Base-by-base conservation (phyloP, 1,140 invertebrate species). In the Bombus consobrinus region DNA sequence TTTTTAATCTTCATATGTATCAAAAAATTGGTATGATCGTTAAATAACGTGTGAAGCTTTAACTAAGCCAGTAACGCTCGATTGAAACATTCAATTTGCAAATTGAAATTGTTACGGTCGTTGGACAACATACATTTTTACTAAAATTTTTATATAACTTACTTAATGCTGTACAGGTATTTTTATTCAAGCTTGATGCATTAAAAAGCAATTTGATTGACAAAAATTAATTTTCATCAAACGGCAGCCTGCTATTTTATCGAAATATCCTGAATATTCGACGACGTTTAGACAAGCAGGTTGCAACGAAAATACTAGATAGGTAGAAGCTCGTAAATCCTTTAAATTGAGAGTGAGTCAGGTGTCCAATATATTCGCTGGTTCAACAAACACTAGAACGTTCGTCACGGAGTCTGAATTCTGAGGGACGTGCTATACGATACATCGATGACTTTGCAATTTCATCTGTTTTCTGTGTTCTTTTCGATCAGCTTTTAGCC, bases 321-420 rank as follows among this genome's bases (percentile, higher is more conserved):
- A 64, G 2, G 13, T 18, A 6, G 78, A 81, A 43, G 59, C 81
- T 82, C 79, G 79, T 90, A 85, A 88, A 92, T 92, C 87, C 87
- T 86, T 89, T 87, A 92, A 91, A 92, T 91, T 88, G 88, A 91
- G 88, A 91, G 88, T 85, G 88, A 92, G 89, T 87, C 84, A 78
- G 87, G 83, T 88, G 87, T 89, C 87, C 86, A 83, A 91, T 89
- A 87, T 83, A 88, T 90, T 89, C 86, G 79, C 81, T 73, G 85
- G 75, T 76, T 90, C 43, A 71, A 18, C 53, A 86, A 82, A 85
- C 77, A 78, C 62, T 83, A 74, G 69, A 91, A 79, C 68, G 84
- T 74, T 57, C 25, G 53, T 74, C 72, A 64, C 81, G 71, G 69
- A 75, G 72, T 87, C 76, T 83, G 90, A 88, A 91, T 86, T 87